A percentile compares a stretch with the other conserved stretches of the same genome.
These are phyloP conservation scores for Mnemiopsis leidyi DNA, from an alignment of 37 sponge, comb jelly and placozoan species.

Conservation along the genomic window DNA sequence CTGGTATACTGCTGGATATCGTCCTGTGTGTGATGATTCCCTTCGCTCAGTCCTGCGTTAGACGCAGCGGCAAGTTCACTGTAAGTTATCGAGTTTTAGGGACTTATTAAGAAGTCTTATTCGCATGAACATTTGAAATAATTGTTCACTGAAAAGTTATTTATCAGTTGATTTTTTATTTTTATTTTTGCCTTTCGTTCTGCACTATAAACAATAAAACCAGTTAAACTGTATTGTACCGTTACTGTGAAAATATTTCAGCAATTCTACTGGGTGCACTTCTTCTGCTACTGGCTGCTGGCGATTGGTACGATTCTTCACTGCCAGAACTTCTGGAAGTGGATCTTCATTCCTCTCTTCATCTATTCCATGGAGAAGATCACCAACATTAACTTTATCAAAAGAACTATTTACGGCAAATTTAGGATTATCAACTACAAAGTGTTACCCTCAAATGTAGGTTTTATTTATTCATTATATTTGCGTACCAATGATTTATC, in stretches of 20 bases:
- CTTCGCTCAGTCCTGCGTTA: constrained; percentile 8
- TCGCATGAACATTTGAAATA: too few species aligned
- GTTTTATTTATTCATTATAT: too few species aligned
- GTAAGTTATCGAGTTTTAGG: too few species aligned
- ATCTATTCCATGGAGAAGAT: constrained; percentile 32
- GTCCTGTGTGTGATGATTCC: constrained; percentile 20
- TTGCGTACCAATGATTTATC: too few species aligned
- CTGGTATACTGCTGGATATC: neutral
- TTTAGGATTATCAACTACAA: constrained; percentile 62
- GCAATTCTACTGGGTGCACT: constrained; percentile 58
- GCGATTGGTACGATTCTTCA: constrained; percentile 34
- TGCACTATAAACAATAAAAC: too few species aligned
- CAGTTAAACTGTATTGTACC: too few species aligned
- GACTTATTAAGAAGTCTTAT: too few species aligned
- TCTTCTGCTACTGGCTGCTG: constrained; percentile 34
- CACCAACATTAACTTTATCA: constrained; percentile 1
- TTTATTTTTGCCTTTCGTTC: too few species aligned
- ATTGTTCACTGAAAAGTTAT: too few species aligned
- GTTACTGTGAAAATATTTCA: too few species aligned
- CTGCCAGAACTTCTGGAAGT: constrained; percentile 47
- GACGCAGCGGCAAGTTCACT: constrained; percentile 25
- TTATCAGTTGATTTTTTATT: too few species aligned
- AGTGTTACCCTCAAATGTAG: constrained; percentile 25
- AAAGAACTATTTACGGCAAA: constrained; percentile 16
- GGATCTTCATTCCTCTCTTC: constrained; percentile 38